Evolutionary conservation across 2,797 vertebrate species (phyloP).

Genomic region (Knipowitschia caucasica): DNA sequence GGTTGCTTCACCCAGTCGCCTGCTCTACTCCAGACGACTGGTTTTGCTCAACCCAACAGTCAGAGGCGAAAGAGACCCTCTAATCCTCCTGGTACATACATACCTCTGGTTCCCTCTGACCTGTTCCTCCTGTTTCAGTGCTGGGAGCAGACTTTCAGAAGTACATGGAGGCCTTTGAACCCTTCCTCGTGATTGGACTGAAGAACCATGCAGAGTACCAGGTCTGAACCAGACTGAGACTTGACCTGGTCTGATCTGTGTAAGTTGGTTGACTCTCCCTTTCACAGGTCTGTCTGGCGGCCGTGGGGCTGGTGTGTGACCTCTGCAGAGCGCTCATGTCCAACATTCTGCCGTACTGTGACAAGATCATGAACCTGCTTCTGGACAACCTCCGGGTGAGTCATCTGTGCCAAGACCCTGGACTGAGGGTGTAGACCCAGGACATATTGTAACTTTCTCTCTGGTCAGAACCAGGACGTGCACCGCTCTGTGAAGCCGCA

Average conservation of each 20-base stretch:
- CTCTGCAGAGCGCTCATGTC: conserved; percentile 90
- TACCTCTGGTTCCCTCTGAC: too few relatives aligned
- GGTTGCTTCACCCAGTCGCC: conserved; percentile 59
- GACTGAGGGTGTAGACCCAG: too few relatives aligned
- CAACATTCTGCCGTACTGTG: conserved; percentile 95
- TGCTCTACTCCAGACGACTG: background rate
- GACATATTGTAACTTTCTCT: too few relatives aligned
- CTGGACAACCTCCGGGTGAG: conserved; percentile 96
- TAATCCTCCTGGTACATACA: too few relatives aligned
- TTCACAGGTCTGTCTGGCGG: conserved; percentile 90
- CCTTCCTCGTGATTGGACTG: conserved; percentile 92
- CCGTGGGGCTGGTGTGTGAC: conserved; percentile 94
- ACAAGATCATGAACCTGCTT: conserved; percentile 97
- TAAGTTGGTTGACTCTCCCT: too few relatives aligned
- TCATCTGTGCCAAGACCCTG: too few relatives aligned
- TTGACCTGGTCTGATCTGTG: too few relatives aligned
- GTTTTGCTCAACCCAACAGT: conserved; percentile 66
- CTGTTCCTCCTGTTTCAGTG: conserved; percentile 81
- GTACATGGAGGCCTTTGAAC: conserved; percentile 98
- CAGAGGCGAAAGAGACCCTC: too few relatives aligned
- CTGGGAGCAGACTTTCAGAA: conserved; percentile 94
- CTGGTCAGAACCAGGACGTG: conserved; percentile 91
- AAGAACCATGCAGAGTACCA: conserved; percentile 98
- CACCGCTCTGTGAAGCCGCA: conserved; percentile 97
- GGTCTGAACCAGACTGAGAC: conserved; percentile 70